Conservation (phyloP, 2,888 invertebrate species). For the Pseudococcus longispinus region DNA sequence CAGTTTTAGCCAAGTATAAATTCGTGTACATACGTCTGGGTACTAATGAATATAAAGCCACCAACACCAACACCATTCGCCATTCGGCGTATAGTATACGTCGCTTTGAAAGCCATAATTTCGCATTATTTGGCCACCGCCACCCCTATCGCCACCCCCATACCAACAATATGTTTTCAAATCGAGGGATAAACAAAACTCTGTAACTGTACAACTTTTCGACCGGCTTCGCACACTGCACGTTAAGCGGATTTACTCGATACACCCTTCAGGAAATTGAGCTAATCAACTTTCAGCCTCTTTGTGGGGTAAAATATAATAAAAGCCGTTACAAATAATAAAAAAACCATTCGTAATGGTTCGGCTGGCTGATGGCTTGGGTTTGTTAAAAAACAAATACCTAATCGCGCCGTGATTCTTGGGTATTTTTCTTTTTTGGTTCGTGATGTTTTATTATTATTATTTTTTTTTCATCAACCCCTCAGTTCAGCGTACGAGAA, state of each 20-base stretch:
- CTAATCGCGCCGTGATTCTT: not conserved
- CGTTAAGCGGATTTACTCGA: conserved; percentile 39
- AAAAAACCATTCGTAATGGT: conserved; percentile 41
- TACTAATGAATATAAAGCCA: conserved; percentile 5
- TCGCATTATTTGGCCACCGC: not conserved
- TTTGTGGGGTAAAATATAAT: conserved; percentile 35
- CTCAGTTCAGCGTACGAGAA: not conserved
- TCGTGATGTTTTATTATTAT: not conserved
- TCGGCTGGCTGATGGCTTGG: not conserved
- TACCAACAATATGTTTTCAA: conserved; percentile 31
- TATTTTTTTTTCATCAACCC: not conserved
- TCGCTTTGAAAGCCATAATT: conserved; percentile 5
- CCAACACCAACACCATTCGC: not conserved
- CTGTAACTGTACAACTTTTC: not conserved
- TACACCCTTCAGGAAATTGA: conserved; percentile 45
- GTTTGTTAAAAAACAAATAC: conserved; percentile 42
- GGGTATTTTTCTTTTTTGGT: not conserved
- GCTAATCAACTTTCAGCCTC: conserved; percentile 45
- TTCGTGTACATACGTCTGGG: not conserved
- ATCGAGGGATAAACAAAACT: conserved; percentile 42
- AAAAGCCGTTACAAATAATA: conserved; percentile 45
- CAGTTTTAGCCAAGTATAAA: not conserved
- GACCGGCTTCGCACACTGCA: not conserved
- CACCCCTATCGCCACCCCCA: not conserved
- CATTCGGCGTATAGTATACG: not conserved